These are phyloP conservation scores for Tineola bisselliella DNA, from an alignment of 2,888 invertebrate genomes.

Conservation along the genomic window DNA sequence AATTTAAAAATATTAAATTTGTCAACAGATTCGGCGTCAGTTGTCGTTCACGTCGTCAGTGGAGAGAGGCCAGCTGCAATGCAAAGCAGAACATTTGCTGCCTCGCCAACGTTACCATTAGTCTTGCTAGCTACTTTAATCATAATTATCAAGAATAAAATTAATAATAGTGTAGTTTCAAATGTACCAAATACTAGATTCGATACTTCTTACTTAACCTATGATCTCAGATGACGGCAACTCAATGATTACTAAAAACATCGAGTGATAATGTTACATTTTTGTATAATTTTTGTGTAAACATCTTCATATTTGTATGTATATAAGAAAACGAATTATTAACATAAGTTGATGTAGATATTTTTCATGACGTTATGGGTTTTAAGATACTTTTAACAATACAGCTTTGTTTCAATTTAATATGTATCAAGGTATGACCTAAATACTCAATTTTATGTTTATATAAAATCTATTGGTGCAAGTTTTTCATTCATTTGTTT, in stretches of 20 bases:
- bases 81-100: conserved; percentile 42
- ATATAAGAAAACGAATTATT: conserved; percentile 3
- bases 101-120: not conserved
- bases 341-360: not conserved
- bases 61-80: conserved; percentile 75
- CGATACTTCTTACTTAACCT: not conserved
- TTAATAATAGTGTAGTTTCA: not conserved
- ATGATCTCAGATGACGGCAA: not conserved
- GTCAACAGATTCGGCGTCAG: conserved; percentile 77
- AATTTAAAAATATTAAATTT: too few species aligned
- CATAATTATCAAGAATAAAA: not conserved
- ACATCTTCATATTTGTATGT: not conserved
- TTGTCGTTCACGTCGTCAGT: conserved; percentile 84
- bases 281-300: not conserved
- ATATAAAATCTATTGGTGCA: not conserved
- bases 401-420: too few species aligned
- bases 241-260: not conserved
- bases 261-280: not conserved
- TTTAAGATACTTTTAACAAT: not conserved
- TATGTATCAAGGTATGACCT: too few species aligned
- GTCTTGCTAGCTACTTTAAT: not conserved
- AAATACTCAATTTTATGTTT: too few species aligned
- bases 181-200: not conserved
- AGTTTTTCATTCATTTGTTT: not conserved
- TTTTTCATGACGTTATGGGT: not conserved